Evolutionary conservation across 2,888 invertebrate species (phyloP), one percentile per base, ranked within the genome.

Genomic region (Strigamia transsilvanica): DNA sequence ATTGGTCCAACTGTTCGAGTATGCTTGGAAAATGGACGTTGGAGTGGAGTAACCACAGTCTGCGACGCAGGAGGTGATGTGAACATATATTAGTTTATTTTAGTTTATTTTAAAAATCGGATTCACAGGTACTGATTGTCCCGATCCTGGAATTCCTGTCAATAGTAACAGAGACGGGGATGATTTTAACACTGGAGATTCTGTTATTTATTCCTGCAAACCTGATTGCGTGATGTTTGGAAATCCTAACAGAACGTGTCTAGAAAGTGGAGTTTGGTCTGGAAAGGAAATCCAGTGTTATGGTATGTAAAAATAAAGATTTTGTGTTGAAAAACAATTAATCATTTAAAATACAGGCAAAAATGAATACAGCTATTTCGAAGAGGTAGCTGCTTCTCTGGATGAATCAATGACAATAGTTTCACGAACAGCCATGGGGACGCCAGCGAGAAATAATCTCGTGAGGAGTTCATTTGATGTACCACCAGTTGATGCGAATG

Each of bases 241-340:
- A 27, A 42, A 41, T 41, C 41, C 18, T 9, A 80, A 38, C 9
- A 5, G 80, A 23, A 27, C 21, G 4, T 78, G 78, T 27, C 18
- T 78, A 6, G 38, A 38, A 27, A 78, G 32, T 27, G 38, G 38
- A n/a, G 6, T 15, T 10, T 78, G 78, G 78, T 38, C 34, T 12
- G 80, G 42, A 41, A 21, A n/a, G 7, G 80, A 80, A 80, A 80
- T 80, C n/a, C 2, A 41, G 38, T 80, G 80, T 80, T 46, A 13
- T 5, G 41, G 80, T 80, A 46, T 78, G 5, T 2, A 4, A 78
- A 15, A 32, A n/a, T 27, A 38, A 38, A 4, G 7, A n/a, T 6
- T 27, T 78, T 7, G 3, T 78, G 34, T 34, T 34, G 34, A 34
- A 34, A 34, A 34, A 5, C 4, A 34, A 18, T 27, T 9, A 27